Evolutionary conservation across 2,888 invertebrate species (phyloP).

Genomic region (Nephrotoma flavescens): DNA sequence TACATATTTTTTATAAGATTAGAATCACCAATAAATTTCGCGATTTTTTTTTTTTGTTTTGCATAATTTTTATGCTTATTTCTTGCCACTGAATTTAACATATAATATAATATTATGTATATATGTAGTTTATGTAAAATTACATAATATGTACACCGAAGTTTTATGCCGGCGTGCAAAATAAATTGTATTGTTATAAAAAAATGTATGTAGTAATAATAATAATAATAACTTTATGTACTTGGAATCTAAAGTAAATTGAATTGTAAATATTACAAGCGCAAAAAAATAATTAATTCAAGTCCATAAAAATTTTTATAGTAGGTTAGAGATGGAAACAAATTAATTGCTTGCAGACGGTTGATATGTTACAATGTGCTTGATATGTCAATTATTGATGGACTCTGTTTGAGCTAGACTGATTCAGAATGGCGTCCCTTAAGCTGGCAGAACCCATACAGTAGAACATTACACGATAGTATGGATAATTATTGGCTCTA

Average conservation of each 20-base stretch:
- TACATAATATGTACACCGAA: neutral
- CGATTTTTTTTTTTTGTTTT: neutral
- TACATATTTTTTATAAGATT: neutral
- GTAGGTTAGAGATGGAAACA: neutral
- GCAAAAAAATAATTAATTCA: neutral
- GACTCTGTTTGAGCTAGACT: too few species aligned
- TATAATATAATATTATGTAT: neutral
- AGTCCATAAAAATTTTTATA: neutral
- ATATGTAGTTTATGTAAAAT: neutral
- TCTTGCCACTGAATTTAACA: neutral
- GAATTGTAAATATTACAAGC: neutral
- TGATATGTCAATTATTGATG: neutral
- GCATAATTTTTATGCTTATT: neutral
- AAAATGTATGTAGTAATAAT: neutral
- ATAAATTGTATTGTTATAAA: neutral
- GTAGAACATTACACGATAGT: too few species aligned
- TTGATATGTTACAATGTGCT: neutral
- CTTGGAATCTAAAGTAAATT: neutral
- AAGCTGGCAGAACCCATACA: too few species aligned
- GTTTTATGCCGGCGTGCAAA: neutral
- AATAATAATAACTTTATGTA: neutral
- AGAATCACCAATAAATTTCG: slow-evolving; percentile 1
- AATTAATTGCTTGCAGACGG: neutral
- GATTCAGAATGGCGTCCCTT: too few species aligned
- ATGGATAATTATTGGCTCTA: too few species aligned